Percentiles rank a stretch among this genome's conserved stretches.
phyloP scores from a whole-genome alignment of 1,140 invertebrate genomes.

The Araneus ventricosus region DNA sequence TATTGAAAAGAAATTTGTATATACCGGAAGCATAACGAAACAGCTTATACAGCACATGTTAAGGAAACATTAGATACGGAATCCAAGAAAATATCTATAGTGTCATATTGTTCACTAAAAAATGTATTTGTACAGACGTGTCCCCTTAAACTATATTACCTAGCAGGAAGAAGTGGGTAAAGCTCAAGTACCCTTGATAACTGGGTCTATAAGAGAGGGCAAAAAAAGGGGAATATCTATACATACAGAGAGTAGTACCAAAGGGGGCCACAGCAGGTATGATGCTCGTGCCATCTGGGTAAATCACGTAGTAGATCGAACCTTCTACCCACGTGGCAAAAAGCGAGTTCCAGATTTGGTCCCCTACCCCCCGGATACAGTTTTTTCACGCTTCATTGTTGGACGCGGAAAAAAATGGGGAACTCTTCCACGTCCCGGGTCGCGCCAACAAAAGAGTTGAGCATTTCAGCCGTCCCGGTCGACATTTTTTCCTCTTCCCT shows the following conservation, averaged over 20 bases:
- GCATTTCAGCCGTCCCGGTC: constrained; percentile 56
- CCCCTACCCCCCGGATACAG: constrained; percentile 57
- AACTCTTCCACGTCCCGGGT: constrained; percentile 64
- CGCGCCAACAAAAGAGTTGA: constrained; percentile 73
- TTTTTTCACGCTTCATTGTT: constrained; percentile 56
- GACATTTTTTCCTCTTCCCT: constrained; percentile 31
- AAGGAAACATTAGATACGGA: not conserved
- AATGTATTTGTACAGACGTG: not conserved
- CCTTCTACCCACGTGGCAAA: constrained; percentile 56
- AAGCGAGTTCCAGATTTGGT: constrained; percentile 57
- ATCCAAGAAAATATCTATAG: not conserved
- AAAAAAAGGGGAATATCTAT: constrained; percentile 58
- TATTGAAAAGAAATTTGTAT: no score
- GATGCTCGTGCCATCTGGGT: constrained; percentile 67
- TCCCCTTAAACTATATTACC: constrained; percentile 60
- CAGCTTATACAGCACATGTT: not conserved
- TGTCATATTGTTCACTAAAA: not conserved
- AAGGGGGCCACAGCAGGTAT: constrained; percentile 59
- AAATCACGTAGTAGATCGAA: constrained; percentile 56
- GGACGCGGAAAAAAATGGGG: not conserved
- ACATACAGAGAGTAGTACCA: not conserved
- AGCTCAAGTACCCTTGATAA: constrained; percentile 51
- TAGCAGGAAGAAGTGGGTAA: constrained; percentile 47
- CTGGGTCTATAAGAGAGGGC: constrained; percentile 48
- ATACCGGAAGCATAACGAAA: not conserved